Conservation (phyloP, 2,113 vertebrate species). For the Sciurus niger region DNA sequence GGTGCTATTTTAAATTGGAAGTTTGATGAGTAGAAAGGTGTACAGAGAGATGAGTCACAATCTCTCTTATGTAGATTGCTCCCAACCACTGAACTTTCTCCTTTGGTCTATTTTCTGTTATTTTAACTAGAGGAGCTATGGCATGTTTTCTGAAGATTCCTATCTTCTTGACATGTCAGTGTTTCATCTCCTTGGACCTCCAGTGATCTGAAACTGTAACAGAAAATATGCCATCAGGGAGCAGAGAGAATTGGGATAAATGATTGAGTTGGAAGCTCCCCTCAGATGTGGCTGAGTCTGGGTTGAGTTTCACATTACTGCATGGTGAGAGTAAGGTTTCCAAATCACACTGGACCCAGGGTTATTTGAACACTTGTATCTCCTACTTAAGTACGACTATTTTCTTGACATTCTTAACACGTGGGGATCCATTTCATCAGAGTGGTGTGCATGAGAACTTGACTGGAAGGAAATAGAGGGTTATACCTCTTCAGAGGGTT, state of each 20-base stretch:
- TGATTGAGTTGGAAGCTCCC: background rate
- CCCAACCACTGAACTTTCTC: background rate
- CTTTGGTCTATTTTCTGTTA: background rate
- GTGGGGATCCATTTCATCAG: background rate
- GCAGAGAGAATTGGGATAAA: background rate
- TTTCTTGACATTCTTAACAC: background rate
- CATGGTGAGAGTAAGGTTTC: background rate
- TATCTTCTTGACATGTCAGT: background rate
- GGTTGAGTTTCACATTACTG: background rate
- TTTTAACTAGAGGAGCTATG: background rate
- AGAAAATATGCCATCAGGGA: background rate
- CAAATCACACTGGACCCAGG: background rate
- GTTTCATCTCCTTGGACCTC: background rate
- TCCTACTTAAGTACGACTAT: background rate
- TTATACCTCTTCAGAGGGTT: background rate
- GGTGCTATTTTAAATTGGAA: background rate
- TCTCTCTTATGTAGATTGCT: background rate
- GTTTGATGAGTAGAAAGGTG: background rate
- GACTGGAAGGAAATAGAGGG: background rate
- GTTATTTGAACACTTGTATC: background rate
- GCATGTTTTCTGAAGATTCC: background rate
- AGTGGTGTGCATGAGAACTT: background rate
- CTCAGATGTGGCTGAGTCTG: background rate
- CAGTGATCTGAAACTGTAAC: background rate
- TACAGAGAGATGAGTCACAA: background rate